Evolutionary conservation across 2,797 vertebrate species (phyloP), one percentile per base, ranked within the genome.

Genomic region (Pseudomugil tenellus): DNA sequence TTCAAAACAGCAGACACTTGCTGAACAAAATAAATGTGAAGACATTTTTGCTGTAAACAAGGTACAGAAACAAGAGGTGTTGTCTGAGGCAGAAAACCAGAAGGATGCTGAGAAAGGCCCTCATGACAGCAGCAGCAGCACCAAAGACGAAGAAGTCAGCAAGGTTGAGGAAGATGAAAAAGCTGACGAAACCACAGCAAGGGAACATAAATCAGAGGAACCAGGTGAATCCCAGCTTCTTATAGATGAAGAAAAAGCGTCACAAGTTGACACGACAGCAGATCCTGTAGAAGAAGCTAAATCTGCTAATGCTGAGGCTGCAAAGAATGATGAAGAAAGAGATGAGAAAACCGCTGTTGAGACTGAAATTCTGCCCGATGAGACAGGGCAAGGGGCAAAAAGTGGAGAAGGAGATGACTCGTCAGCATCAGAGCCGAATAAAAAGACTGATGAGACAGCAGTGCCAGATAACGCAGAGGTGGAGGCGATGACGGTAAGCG

Each of bases 391-490:
- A 67, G 73, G 53, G 64, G 65, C 59, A 59, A 63, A 79, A 74
- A 80, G 68, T 34, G 35, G 16, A 0, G 67, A 79, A 74, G 77
- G 84, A 58, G 46, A 85, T 73, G 85, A 91, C 70, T 84, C 77
- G 75, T 67, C 61, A 4, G 49, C 37, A 58, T 76, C 77, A 49
- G 69, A 84, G 19, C 1, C 4, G 13, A 68, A 76, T 55, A 66
- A 53, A 67, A 65, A 74, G 59, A 67, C 56, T 10, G 73, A 90
- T 70, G 84, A 90, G 74, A 67, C 67, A 48, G 77, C 58, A 63
- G 56, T 17, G n/a, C 17, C 35, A 19, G 87, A 70, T 59, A 70
- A 81, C 57, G 73, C 74, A 14, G 81, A 81, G 51, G 66, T 51
- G 21, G 80, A 69, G 72, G 74, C 41, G 14, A 53, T 51, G 70